A percentile compares a stretch with the other conserved stretches of the same genome.
phyloP scores from a whole-genome alignment of 1,140 invertebrate species.

The Diabrotica undecimpunctata region DNA sequence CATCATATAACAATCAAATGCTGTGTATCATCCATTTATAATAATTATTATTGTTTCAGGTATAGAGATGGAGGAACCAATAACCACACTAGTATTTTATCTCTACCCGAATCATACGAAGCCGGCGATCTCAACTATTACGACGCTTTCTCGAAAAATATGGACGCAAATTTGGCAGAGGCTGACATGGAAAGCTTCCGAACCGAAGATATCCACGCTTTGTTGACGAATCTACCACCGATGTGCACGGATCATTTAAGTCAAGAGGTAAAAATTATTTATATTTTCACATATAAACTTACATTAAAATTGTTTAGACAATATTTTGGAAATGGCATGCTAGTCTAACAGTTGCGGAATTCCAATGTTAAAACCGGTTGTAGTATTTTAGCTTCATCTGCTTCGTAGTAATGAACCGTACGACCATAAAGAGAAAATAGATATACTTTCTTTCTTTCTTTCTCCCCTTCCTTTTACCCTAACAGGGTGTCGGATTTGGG shows the following conservation, averaged over 20 bases:
- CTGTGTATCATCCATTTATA: too few species aligned
- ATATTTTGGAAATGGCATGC: too few species aligned
- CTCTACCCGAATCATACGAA: slow-evolving; percentile 74
- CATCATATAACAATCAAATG: too few species aligned
- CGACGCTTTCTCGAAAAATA: slow-evolving; percentile 79
- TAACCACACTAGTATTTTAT: slow-evolving; percentile 74
- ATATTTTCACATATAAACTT: neutral
- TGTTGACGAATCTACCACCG: slow-evolving; percentile 73
- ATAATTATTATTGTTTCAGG: slow-evolving; percentile 27
- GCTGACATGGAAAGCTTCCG: slow-evolving; percentile 93
- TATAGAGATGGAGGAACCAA: slow-evolving; percentile 72
- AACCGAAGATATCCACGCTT: slow-evolving; percentile 84
- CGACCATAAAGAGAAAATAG: too few species aligned
- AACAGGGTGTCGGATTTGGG: too few species aligned
- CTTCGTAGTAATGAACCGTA: too few species aligned
- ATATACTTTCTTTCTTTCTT: too few species aligned
- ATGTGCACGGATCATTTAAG: slow-evolving; percentile 56
- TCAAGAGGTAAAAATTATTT: slow-evolving; percentile 44
- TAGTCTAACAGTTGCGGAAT: too few species aligned
- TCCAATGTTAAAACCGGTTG: too few species aligned
- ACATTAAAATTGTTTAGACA: too few species aligned
- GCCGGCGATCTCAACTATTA: slow-evolving; percentile 72
- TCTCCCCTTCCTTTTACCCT: too few species aligned
- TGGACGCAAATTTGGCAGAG: slow-evolving; percentile 89
- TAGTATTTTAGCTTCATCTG: too few species aligned